Percentiles rank a stretch among this genome's conserved stretches.
These are phyloP conservation scores for Vulpes lagopus DNA, from an alignment of 2,113 vertebrate species.

Conservation along the genomic window DNA sequence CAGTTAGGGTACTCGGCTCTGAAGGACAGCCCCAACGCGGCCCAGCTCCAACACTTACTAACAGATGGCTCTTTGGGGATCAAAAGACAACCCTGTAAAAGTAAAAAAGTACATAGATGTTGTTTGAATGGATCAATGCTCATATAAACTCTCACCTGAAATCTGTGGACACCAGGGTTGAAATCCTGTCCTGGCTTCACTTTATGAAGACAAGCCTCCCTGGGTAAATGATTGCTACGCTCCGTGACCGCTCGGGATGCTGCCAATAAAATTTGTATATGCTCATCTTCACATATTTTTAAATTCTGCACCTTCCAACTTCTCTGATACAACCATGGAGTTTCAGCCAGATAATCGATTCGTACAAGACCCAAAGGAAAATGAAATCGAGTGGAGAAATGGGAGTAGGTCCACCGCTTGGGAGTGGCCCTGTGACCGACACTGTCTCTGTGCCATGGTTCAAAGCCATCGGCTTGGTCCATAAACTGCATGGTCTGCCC, in stretches of 20 bases:
- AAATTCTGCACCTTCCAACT: background rate
- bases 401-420: background rate
- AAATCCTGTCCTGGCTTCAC: background rate
- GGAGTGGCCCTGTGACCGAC: background rate
- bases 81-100: background rate
- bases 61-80: background rate
- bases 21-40: background rate
- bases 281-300: too few species aligned
- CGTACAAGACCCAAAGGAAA: background rate
- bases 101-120: background rate
- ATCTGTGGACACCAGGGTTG: background rate
- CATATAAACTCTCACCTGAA: background rate
- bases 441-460: background rate
- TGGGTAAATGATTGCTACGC: background rate
- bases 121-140: background rate
- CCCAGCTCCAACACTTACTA: background rate
- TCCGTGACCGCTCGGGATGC: fast-evolving
- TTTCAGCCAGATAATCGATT: too few species aligned
- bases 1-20: background rate
- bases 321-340: background rate
- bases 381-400: background rate
- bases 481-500: background rate
- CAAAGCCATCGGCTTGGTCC: background rate
- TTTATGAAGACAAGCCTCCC: background rate
- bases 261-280: too few species aligned